Base-by-base conservation (phyloP, 53 echinoderm and acorn worm species). In the Luidia sarsii region DNA sequence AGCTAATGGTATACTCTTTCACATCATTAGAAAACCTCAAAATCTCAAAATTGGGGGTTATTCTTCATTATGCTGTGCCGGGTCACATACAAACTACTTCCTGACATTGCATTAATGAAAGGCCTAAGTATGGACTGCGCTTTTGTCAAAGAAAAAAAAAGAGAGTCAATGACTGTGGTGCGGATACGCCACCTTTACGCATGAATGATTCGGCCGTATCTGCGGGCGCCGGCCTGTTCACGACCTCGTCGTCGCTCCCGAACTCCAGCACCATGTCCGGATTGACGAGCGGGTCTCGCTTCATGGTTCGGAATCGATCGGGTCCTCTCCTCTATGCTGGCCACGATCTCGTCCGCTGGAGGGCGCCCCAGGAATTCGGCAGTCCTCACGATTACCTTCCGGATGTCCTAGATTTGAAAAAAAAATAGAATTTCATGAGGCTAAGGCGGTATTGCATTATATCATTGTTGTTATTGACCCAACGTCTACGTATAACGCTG, bases 231-330 rank as follows among this genome's bases (percentile, higher is more conserved):
- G 33, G 33, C 29, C 39, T 50, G 18, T 56, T 68, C 4, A 39
- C 35, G 6, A 43, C 45, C 2, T 82, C 67, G 20, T 36, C 21
- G 20, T 82, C 68, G 21, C 57, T 54, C 3, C 82, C 39, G 61
- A 91, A 91, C 27, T 72, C 65, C 16, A 52, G 49, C 73, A 83
- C 54, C 59, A 53, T 45, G 66, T 87, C 87, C 32, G 93, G 93
- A 46, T 89, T 89, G 1, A 75, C 64, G 27, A 48, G 65, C 23
- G 87, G 87, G 56, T 90, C 80, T 30, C 41, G 90, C 74, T 91
- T 94, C 94, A 94, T 91, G 22, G 65, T 87, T n/a, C 71, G 46
- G 49, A 94, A 94, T 10, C 83, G 69, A 27, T 82, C n/a, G n/a
- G n/a, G n/a, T 85, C 55, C 82, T 62, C 15, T 63, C 48, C 6